A percentile compares a stretch with the other conserved stretches of the same genome.
These are phyloP conservation scores for Leptinotarsa peninsularis DNA, from an alignment of 2,888 invertebrate genomes.

Conservation along the genomic window DNA sequence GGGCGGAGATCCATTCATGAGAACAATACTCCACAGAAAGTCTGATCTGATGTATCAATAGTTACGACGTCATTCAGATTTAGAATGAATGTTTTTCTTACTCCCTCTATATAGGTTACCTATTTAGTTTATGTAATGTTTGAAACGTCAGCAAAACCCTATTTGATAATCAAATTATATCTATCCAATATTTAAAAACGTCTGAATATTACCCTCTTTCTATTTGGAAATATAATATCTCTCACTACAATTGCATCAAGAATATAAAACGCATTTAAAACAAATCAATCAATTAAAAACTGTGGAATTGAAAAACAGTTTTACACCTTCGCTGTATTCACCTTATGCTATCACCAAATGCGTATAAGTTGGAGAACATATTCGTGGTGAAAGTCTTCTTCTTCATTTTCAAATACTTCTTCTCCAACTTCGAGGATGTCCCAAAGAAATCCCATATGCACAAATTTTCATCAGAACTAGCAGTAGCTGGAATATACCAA, in stretches of 20 bases:
- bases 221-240: too few relatives aligned
- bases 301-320: neutral
- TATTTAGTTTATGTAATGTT: too few relatives aligned
- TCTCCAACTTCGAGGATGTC: constrained; percentile 28
- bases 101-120: too few relatives aligned
- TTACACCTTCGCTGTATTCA: neutral
- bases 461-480: constrained; percentile 64
- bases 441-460: constrained; percentile 65
- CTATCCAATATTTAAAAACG: too few relatives aligned
- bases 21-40: too few relatives aligned
- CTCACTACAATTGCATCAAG: neutral
- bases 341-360: constrained; percentile 13
- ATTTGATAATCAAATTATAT: too few relatives aligned
- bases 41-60: too few relatives aligned
- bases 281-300: neutral
- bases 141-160: too few relatives aligned
- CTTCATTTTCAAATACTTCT: constrained; percentile 27
- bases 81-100: too few relatives aligned
- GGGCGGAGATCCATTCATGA: too few relatives aligned
- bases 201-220: too few relatives aligned
- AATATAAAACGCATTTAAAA: constrained; percentile 1
- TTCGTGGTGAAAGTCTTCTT: constrained; percentile 26
- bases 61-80: too few relatives aligned
- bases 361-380: constrained; percentile 14
- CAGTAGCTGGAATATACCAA: constrained; percentile 57